Percentiles rank a stretch among this genome's conserved stretches.
Evolutionary conservation across 2,888 invertebrate genomes (phyloP).

Genomic region (Polylopha cassiicola): DNA sequence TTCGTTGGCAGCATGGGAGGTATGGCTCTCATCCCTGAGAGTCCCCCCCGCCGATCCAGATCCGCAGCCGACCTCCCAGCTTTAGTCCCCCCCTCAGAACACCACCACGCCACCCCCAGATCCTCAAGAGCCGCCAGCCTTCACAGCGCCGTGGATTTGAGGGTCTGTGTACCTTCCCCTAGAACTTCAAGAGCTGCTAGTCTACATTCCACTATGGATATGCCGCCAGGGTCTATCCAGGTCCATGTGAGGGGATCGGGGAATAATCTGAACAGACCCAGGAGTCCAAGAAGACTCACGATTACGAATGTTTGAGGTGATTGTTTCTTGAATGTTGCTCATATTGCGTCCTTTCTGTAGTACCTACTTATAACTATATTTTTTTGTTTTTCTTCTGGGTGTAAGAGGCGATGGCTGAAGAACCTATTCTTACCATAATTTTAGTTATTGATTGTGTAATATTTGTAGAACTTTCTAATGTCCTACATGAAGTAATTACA

Average conservation of each 20-base stretch:
- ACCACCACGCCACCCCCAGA: constrained; percentile 49
- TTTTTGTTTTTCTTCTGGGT: too few relatives aligned
- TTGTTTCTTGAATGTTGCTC: too few relatives aligned
- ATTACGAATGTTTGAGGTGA: constrained; percentile 29
- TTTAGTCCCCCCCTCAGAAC: constrained; percentile 75
- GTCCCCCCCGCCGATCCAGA: constrained; percentile 85
- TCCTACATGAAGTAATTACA: too few relatives aligned
- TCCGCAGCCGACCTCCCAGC: constrained; percentile 91
- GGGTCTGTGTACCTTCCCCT: constrained; percentile 59
- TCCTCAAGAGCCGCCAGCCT: constrained; percentile 67
- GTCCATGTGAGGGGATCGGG: constrained; percentile 63
- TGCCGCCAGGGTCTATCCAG: constrained; percentile 59
- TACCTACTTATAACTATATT: too few relatives aligned
- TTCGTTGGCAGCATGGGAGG: constrained; percentile 85
- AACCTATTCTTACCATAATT: too few relatives aligned
- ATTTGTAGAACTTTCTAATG: too few relatives aligned
- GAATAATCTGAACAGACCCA: constrained; percentile 55
- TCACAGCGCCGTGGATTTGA: constrained; percentile 64
- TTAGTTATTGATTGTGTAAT: too few relatives aligned
- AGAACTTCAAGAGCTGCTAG: constrained; percentile 63
- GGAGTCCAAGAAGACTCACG: constrained; percentile 62
- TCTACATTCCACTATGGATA: constrained; percentile 60
- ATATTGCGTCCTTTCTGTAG: too few relatives aligned
- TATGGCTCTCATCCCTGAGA: constrained; percentile 81
- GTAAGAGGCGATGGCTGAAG: too few relatives aligned